Conservation (phyloP, 2,113 vertebrate genomes). For the Addax nasomaculatus region DNA sequence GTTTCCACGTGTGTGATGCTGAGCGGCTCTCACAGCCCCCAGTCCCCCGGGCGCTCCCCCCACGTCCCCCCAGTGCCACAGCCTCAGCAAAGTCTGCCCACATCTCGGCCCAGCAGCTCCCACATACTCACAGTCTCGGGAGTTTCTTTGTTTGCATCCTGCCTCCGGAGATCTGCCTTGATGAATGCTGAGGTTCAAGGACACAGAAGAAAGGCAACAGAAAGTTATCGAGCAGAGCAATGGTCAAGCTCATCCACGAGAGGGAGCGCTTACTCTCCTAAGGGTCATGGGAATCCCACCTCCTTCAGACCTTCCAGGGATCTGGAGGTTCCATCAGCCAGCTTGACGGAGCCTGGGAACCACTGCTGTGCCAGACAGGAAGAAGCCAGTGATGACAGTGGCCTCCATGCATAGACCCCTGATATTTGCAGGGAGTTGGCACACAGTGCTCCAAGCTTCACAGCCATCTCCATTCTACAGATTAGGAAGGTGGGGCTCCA, state of each 20-base stretch:
- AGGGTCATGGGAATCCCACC: neutral
- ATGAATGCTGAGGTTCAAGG: slow-evolving; percentile 84
- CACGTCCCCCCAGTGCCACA: rapidly evolving
- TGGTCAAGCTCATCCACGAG: neutral
- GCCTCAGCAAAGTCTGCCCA: neutral
- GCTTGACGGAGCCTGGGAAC: neutral
- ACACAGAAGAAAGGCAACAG: slow-evolving; percentile 20
- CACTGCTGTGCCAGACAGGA: neutral
- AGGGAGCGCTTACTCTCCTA: neutral
- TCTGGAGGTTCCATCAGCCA: neutral
- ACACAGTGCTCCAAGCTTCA: neutral
- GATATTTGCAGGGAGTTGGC: neutral
- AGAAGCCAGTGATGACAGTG: neutral
- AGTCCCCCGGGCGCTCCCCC: neutral
- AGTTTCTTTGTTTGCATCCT: slow-evolving; percentile 84
- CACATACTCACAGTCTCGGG: slow-evolving; percentile 83
- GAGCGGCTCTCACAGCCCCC: neutral
- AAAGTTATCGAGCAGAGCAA: slow-evolving; percentile 29
- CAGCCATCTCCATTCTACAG: neutral
- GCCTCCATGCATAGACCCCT: neutral
- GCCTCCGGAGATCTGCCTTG: slow-evolving; percentile 91
- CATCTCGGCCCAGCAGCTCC: neutral
- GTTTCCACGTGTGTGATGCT: neutral
- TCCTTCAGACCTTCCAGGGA: neutral
- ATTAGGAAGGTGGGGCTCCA: neutral